These are phyloP conservation scores for Agrilus cyanescens DNA, from an alignment of 2,888 invertebrate genomes.

Conservation along the genomic window DNA sequence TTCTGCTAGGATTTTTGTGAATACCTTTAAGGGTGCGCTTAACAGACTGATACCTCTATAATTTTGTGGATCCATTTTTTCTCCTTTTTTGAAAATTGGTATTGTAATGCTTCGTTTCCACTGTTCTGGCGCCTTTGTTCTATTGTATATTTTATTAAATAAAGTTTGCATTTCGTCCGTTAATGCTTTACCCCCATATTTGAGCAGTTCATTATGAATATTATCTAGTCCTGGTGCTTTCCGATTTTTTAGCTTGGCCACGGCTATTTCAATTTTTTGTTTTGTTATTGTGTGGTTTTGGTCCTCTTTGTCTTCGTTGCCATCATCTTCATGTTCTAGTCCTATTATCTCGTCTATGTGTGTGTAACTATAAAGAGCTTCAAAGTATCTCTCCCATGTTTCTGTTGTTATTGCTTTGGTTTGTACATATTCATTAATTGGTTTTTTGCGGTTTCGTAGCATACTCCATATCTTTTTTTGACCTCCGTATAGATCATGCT, in stretches of 20 bases:
- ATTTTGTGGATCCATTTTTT: background rate
- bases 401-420: slow-evolving; percentile 1
- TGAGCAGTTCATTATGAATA: slow-evolving; percentile 6
- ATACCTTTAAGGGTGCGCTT: too few species aligned
- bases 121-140: slow-evolving; percentile 1
- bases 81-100: slow-evolving; percentile 7
- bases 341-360: slow-evolving; percentile 1
- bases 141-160: slow-evolving; percentile 3
- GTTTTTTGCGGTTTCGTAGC: slow-evolving; percentile 5
- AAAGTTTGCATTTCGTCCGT: slow-evolving; percentile 2
- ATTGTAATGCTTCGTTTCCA: slow-evolving; percentile 6
- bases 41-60: too few species aligned
- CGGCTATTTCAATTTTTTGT: too few species aligned
- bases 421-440: slow-evolving; percentile 4
- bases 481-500: slow-evolving; percentile 1
- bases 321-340: background rate
- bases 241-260: slow-evolving; percentile 5
- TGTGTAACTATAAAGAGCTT: background rate
- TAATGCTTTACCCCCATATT: slow-evolving; percentile 3
- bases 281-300: slow-evolving; percentile 1
- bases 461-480: slow-evolving; percentile 4
- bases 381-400: background rate
- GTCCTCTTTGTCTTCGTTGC: background rate
- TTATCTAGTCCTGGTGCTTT: slow-evolving; percentile 3
- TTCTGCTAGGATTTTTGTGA: too few species aligned